Evolutionary conservation across 2,888 invertebrate genomes (phyloP).

Genomic region (Cryptocheilus praepositus): DNA sequence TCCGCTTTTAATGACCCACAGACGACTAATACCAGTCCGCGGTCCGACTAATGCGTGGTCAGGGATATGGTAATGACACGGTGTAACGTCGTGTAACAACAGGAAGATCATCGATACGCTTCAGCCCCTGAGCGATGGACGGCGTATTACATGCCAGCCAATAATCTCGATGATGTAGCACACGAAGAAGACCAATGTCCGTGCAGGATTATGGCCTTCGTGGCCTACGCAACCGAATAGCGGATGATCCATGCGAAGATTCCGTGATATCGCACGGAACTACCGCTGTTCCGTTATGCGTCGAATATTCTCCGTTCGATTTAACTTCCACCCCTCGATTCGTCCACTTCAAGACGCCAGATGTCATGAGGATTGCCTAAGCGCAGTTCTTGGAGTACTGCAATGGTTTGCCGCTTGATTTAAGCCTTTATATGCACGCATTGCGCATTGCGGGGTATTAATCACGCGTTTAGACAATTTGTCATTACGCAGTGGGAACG

Average conservation of each 20-base stretch:
- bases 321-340: background rate
- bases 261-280: background rate
- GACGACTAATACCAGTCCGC: slow-evolving; percentile 35
- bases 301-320: slow-evolving; percentile 5
- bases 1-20: slow-evolving; percentile 33
- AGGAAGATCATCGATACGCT: slow-evolving; percentile 45
- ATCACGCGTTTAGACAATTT: no score
- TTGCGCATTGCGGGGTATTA: no score
- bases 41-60: slow-evolving; percentile 17
- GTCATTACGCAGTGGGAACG: no score
- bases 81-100: slow-evolving; percentile 40
- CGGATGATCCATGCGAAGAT: no score
- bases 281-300: background rate
- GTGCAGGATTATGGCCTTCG: background rate
- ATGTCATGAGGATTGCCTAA: no score
- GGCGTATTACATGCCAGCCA: slow-evolving; percentile 17
- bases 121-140: slow-evolving; percentile 25
- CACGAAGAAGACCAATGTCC: slow-evolving; percentile 18
- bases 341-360: no score
- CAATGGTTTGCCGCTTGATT: no score
- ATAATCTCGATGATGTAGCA: slow-evolving; percentile 7
- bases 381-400: no score
- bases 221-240: no score
- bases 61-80: slow-evolving; percentile 43
- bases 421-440: no score